These are phyloP conservation scores for Danaus melanippus DNA, from an alignment of 1,140 invertebrate species.

Conservation along the genomic window DNA sequence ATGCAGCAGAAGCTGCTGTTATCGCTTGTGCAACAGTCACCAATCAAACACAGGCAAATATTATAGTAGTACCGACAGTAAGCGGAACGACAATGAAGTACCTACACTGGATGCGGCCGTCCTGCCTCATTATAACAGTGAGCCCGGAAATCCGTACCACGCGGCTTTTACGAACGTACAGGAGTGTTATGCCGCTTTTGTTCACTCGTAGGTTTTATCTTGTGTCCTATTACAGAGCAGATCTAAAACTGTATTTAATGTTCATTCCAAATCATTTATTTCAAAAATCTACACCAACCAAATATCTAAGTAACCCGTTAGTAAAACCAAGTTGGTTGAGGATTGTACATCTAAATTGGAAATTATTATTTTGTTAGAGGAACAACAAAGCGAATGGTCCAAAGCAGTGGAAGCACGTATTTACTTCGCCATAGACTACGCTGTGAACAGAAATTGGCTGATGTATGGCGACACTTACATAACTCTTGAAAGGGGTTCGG, in stretches of 20 bases:
- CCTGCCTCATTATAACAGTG: constrained; percentile 33
- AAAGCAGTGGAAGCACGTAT: constrained; percentile 27
- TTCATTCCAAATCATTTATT: too few species aligned
- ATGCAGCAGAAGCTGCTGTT: constrained; percentile 42
- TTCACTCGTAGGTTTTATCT: constrained; percentile 21
- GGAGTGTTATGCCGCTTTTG: constrained; percentile 35
- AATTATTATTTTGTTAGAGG: constrained; percentile 14
- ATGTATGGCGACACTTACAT: constrained; percentile 40
- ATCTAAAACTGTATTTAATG: too few species aligned
- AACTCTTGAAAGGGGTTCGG: constrained; percentile 28
- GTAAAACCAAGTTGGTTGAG: too few species aligned
- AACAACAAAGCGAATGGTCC: constrained; percentile 23
- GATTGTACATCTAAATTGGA: background rate
- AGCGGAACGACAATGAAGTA: constrained; percentile 36
- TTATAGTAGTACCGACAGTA: constrained; percentile 43
- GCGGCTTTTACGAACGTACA: constrained; percentile 27
- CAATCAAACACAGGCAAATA: constrained; percentile 30
- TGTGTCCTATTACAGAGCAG: too few species aligned
- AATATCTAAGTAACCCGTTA: too few species aligned
- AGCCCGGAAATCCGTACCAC: constrained; percentile 27
- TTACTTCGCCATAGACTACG: constrained; percentile 36
- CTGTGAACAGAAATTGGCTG: constrained; percentile 32
- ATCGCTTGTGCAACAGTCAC: constrained; percentile 33
- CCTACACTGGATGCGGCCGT: constrained; percentile 31
- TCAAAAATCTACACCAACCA: too few species aligned